Percentiles rank a stretch among this genome's conserved stretches.
Conservation (phyloP, 2,797 vertebrate genomes). For the Enteromius argenteus region DNA sequence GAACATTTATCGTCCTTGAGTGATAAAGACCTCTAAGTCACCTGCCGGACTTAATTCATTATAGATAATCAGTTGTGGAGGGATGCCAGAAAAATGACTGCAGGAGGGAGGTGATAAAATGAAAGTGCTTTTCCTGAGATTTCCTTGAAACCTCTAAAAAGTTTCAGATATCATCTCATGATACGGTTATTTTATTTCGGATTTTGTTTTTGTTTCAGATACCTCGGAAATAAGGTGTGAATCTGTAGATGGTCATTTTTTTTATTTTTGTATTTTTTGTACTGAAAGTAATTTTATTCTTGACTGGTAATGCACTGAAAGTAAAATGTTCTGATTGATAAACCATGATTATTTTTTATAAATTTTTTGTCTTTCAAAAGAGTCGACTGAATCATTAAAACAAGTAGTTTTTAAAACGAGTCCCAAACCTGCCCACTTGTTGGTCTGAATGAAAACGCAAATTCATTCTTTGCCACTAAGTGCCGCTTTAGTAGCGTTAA, state of each 20-base stretch:
- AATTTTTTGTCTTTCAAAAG: too few relatives aligned
- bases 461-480: too few relatives aligned
- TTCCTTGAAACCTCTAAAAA: background rate
- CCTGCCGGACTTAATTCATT: slow-evolving; percentile 1
- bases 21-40: background rate
- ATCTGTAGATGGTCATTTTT: too few relatives aligned
- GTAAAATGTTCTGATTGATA: too few relatives aligned
- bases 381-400: too few relatives aligned
- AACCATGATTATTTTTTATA: too few relatives aligned
- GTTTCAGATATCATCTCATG: background rate
- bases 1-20: background rate
- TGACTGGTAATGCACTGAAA: background rate
- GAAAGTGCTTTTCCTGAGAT: background rate
- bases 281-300: background rate
- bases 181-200: background rate
- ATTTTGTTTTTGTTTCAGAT: background rate
- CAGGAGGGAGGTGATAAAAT: background rate
- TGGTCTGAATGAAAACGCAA: too few relatives aligned
- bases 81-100: background rate
- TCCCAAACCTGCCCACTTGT: too few relatives aligned
- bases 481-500: too few relatives aligned
- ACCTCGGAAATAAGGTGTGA: background rate
- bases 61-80: background rate
- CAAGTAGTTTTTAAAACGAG: too few relatives aligned
- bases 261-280: background rate